Base-by-base conservation (phyloP, 1,140 invertebrate species). In the Diuraphis noxia region DNA sequence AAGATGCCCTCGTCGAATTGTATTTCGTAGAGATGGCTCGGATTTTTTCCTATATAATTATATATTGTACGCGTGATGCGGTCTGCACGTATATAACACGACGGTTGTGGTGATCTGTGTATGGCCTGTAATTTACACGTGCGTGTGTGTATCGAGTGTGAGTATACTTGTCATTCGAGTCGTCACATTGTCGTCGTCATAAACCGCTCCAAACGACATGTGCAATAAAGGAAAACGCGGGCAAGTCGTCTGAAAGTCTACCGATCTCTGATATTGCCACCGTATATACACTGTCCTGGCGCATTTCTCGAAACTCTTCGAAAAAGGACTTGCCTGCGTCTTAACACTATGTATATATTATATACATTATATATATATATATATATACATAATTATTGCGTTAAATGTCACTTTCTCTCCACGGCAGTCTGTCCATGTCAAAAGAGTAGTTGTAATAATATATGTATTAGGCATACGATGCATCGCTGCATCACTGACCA, bases 351-450 rank as follows among this genome's bases (percentile, higher is more conserved):
- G 38, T 21, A 30, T n/a, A 43, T 30, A 30, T 1, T 13, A 79
- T 21, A 30, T n/a, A n/a, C n/a, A n/a, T n/a, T n/a, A n/a, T 13
- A 79, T 21, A 30, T n/a, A 43, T 30, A 30, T 1, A n/a, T 41
- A n/a, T 41, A 38, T 38, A 38, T 25, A 13, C 30, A 25, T 86
- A 52, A 86, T 86, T 52, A 52, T 86, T 21, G 23, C 46, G 9
- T 86, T 86, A 52, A 52, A 25, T 52, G 85, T 86, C 85, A 86
- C 85, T 86, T 86, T 86, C 85, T 86, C 85, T 86, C 46, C 85
- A 10, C 46, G 21, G 25, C 43, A 86, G 43, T 38, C 85, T 10
- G 46, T 36, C 34, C 85, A 23, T 52, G 13, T 86, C 85, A 86
- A 86, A 86, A 86, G 34, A 86, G 17, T 10, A 38, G 36, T 40